phyloP scores from a whole-genome alignment of 2,797 vertebrate species.

The Linurgus olivaceus region DNA sequence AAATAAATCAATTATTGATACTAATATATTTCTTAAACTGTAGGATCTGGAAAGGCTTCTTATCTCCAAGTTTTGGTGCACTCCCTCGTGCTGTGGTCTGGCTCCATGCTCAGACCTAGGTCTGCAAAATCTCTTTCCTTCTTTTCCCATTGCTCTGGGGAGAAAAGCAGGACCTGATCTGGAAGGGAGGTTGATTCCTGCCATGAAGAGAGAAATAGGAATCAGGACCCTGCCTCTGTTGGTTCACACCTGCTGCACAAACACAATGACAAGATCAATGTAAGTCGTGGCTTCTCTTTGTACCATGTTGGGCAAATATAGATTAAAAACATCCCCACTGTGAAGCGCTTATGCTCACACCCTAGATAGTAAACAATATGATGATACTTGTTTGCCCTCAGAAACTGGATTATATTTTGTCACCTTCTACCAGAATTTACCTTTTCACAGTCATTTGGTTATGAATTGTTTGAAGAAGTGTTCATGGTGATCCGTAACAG shows the following conservation, averaged over 20 bases:
- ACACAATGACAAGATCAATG: constrained; percentile 21
- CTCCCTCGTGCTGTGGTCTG: background rate
- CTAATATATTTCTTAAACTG: background rate
- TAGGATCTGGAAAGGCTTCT: background rate
- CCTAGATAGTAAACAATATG: background rate
- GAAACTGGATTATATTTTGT: background rate
- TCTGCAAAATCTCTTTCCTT: background rate
- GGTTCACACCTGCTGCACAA: constrained; percentile 13
- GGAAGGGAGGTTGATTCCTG: background rate
- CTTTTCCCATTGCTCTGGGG: background rate
- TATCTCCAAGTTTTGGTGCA: background rate
- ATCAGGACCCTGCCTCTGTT: background rate
- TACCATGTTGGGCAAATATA: constrained; percentile 9
- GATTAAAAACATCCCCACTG: background rate
- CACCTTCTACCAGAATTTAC: background rate
- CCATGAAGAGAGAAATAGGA: background rate
- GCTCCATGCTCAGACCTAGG: background rate
- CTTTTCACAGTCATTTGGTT: background rate
- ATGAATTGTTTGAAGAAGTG: background rate
- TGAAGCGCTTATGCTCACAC: background rate
- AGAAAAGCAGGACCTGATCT: background rate
- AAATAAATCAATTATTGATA: constrained; percentile 9
- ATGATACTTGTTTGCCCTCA: background rate
- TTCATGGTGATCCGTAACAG: background rate
- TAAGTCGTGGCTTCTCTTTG: background rate